Base-by-base conservation (phyloP, 2,888 invertebrate species). In the Phortica magna region DNA sequence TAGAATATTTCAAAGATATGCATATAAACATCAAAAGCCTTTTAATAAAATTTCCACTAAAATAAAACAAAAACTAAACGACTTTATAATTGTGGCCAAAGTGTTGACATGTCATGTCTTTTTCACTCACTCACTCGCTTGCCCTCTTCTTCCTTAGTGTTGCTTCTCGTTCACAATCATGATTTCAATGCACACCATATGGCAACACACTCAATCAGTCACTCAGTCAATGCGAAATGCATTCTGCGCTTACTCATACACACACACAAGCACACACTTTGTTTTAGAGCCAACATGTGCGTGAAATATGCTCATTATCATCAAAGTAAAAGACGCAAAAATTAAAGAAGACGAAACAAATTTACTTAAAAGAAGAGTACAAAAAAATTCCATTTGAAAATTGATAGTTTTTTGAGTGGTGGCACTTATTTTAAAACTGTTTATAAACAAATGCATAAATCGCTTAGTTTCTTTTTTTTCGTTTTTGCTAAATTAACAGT, bases 211-310 rank as follows among this genome's bases (percentile, higher is more conserved):
- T 31, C 31, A 31, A 31, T 31, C 31, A 31, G 31, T 31, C 31
- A 31, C 3, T 31, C 31, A 4, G 31, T 31, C 31, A 61, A 3
- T 10, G 61, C 7, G 22, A 61, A 6, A 17, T 5, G 3, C 17
- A 59, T 5, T 48, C 48, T 14, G 9, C 48, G 3, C 48, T 14
- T 6, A 48, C 48, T 3, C 2, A 14, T 5, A 48, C 48, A 48
- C 9, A 14, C 14, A 14, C 14, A 48, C 48, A 48, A n/a, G n/a
- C 48, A 48, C 10, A 48, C 1, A 61, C 1, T 10, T 61, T 12
- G 61, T 61, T 61, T 17, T 22, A 55, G 17, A 41, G 14, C 5
- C 14, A 65, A 65, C 65, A 65, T 65, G 65, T 65, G 65, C 65
- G 41, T 39, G 4, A 65, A 65, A 65, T 65, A 41, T 65, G 65